Conservation (phyloP, 1,140 invertebrate species). For the Bombyx mori region DNA sequence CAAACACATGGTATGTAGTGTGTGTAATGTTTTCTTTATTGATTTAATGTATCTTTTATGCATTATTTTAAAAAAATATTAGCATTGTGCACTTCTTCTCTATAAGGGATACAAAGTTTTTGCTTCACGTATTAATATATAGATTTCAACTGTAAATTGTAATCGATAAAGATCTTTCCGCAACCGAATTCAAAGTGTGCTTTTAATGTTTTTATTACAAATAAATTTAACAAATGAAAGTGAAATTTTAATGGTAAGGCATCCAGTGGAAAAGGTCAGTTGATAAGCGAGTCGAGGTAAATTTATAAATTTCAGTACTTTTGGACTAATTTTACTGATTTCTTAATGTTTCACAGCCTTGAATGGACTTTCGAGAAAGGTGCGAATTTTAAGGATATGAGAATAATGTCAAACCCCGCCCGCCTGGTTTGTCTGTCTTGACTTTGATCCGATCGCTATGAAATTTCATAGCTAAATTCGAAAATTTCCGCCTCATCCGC, state of each 20-base stretch:
- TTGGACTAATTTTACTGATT: constrained; percentile 5
- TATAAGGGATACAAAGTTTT: too few species aligned
- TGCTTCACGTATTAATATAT: too few species aligned
- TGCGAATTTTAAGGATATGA: neutral
- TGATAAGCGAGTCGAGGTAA: constrained; percentile 24
- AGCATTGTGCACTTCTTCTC: too few species aligned
- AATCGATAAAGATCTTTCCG: too few species aligned
- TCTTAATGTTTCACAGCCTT: neutral
- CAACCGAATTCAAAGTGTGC: too few species aligned
- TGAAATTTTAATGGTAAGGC: constrained; percentile 25
- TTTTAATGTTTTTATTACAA: neutral
- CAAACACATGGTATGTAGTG: too few species aligned
- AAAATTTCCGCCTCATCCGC: too few species aligned
- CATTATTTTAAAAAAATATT: too few species aligned
- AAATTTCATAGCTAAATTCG: too few species aligned
- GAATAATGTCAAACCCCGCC: neutral
- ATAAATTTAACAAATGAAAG: constrained; percentile 24
- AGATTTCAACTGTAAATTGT: too few species aligned
- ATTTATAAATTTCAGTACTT: constrained; percentile 9
- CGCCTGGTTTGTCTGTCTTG: neutral
- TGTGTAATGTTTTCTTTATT: too few species aligned
- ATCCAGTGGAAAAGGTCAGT: constrained; percentile 17
- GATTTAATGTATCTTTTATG: too few species aligned
- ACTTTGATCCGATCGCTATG: neutral
- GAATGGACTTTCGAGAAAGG: neutral